Evolutionary conservation across 2,113 vertebrate species (phyloP), one percentile per base, ranked within the genome.

Genomic region (Ailuropoda melanoleuca): DNA sequence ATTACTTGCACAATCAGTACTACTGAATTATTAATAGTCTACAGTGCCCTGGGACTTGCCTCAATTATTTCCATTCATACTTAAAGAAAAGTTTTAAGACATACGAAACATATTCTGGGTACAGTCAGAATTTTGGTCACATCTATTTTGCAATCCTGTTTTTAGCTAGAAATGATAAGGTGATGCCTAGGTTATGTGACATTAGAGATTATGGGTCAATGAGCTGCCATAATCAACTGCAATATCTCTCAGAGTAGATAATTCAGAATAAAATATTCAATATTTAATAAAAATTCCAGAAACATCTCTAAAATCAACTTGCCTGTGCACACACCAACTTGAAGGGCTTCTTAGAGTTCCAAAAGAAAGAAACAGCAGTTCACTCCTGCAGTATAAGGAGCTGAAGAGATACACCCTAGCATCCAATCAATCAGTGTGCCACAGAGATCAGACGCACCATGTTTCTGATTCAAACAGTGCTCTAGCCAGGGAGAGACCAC

Each of bases 21-120:
- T 78, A 83, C 1, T 87, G 34, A 96, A 95, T 97, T 97, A 93
- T 93, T 96, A 96, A 93, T 78, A 56, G 34, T 24, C 43, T 31
- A 8, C 31, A 66, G 4, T 34, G 7, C 31, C 60, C 31, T 39
- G 60, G 17, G 55, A 86, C 24, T 92, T 89, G 4, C 48, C 21
- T 90, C 46, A 90, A 13, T 93, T 95, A 85, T 97, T 88, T 86
- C 37, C 31, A 84, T 29, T 31, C 21, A 56, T 8, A 90, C 29
- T 55, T 92, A 74, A 78, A 70, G 43, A 72, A 90, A 96, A 75
- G 21, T 82, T 60, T 88, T 56, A 89, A 78, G 66, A 60, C 24
- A n/a, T 77, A 13, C 3, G 34, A 55, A 93, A 81, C 1, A 85
- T 77, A 64, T 37, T 3, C 11, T 26, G 23, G 1, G 0, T 72